Evolutionary conservation across 1,140 invertebrate genomes (phyloP), one percentile per base, ranked within the genome.

Genomic region (Lithobius niger): DNA sequence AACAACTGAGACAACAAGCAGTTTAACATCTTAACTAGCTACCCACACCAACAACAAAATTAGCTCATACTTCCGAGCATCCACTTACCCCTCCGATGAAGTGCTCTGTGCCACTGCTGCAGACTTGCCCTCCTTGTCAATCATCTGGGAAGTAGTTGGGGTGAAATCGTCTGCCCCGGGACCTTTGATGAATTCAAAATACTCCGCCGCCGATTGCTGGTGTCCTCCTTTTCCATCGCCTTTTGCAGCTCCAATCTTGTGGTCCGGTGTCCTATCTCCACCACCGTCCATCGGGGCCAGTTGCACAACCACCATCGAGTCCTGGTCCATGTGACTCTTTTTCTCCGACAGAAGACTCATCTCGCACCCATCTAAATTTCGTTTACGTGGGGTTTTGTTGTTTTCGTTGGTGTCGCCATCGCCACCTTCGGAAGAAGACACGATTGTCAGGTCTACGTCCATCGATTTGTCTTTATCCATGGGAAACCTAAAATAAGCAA

Each of bases 151-250:
- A 21, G 44, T 6, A 47, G 13, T 6, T 10, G 22, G 6, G 13
- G 13, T 6, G 19, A 18, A 15, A 15, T 15, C 44, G 22, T 47
- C 44, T 22, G 44, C 19, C 13, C 19, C 44, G 13, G 44, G 22
- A 18, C 15, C 22, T 47, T 47, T 47, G 10, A 47, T 47, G 44
- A 47, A 47, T 47, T 47, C 44, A 22, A 47, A 47, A 47, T 47
- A 47, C 10, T 47, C 44, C 6, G 31, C 31, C n/a, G 31, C 31
- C 6, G 44, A 40, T 10, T 18, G 18, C 31, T 40, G 10, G 31
- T 40, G 10, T 10, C 31, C 10, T 18, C 31, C 10, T 10, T 40
- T 40, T 40, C 18, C 31, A 18, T 40, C 18, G 10, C 31, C 18
- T 40, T 10, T 13, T 40, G 10, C 31, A 40, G 18, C 18, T 40